phyloP scores from a whole-genome alignment of 1,140 invertebrate genomes.

The Mylabris phalerata region DNA sequence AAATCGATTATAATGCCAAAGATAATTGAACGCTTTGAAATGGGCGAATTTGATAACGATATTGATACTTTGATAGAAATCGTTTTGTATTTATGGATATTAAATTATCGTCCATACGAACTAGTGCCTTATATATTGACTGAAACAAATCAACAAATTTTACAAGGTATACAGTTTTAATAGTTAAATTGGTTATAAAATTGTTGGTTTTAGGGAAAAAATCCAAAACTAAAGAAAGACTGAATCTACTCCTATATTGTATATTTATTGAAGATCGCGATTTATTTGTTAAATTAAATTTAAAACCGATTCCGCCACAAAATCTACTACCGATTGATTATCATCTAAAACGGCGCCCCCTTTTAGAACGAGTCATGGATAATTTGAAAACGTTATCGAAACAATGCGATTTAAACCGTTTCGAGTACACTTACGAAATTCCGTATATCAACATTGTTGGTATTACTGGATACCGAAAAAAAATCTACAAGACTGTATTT shows the following conservation, averaged over 20 bases:
- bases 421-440: slow-evolving; percentile 32
- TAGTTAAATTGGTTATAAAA: background rate
- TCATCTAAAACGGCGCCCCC: slow-evolving; percentile 31
- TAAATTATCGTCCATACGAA: slow-evolving; percentile 30
- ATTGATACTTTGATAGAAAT: slow-evolving; percentile 26
- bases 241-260: slow-evolving; percentile 35
- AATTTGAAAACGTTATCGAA: slow-evolving; percentile 22
- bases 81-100: slow-evolving; percentile 37
- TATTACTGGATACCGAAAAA: slow-evolving; percentile 35
- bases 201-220: background rate
- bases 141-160: slow-evolving; percentile 15
- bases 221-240: slow-evolving; percentile 18
- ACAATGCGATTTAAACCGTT: slow-evolving; percentile 17
- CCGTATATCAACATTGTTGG: slow-evolving; percentile 38
- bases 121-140: slow-evolving; percentile 29
- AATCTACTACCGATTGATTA: background rate
- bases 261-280: slow-evolving; percentile 35
- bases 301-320: slow-evolving; percentile 10
- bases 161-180: slow-evolving; percentile 9
- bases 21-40: slow-evolving; percentile 26
- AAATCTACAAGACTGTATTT: slow-evolving; percentile 33
- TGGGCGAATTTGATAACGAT: slow-evolving; percentile 27
- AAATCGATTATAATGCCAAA: slow-evolving; percentile 29
- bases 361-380: slow-evolving; percentile 24
- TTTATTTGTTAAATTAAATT: slow-evolving; percentile 26